Evolutionary conservation across 2,113 vertebrate species (phyloP).

Genomic region (Perccottus glenii): DNA sequence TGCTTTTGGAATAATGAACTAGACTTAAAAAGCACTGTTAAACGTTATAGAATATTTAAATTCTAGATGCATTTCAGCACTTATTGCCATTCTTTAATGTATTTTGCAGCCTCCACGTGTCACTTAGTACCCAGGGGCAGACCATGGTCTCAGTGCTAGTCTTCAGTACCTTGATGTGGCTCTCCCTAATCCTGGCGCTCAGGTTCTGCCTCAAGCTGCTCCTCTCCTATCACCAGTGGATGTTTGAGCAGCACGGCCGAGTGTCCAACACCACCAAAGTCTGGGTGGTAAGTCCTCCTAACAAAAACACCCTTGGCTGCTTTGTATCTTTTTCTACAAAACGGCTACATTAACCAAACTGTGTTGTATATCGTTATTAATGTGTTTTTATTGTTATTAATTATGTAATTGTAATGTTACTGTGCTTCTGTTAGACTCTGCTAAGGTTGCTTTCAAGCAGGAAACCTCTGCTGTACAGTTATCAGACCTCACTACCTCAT

Average conservation of each 20-base stretch:
- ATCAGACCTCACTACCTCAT: slow-evolving; percentile 86
- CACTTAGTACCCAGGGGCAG: slow-evolving; percentile 77
- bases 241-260: slow-evolving; percentile 84
- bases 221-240: slow-evolving; percentile 89
- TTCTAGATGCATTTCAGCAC: background rate
- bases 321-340: background rate
- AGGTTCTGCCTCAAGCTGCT: slow-evolving; percentile 85
- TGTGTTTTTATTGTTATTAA: no score
- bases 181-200: slow-evolving; percentile 85
- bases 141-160: slow-evolving; percentile 81
- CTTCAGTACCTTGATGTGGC: slow-evolving; percentile 87
- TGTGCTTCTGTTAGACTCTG: slow-evolving; percentile 72
- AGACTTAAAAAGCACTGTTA: no score
- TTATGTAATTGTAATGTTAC: background rate
- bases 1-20: no score
- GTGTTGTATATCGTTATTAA: no score
- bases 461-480: slow-evolving; percentile 87
- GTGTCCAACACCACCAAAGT: slow-evolving; percentile 85
- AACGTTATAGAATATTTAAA: no score
- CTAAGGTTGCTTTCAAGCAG: slow-evolving; percentile 84
- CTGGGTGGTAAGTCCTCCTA: slow-evolving; percentile 81
- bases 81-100: background rate
- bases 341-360: no score
- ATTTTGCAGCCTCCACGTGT: slow-evolving; percentile 54
- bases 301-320: background rate